Evolutionary conservation across 2,797 vertebrate genomes (phyloP), one percentile per base, ranked within the genome.

Genomic region (Crenuchus spilurus): DNA sequence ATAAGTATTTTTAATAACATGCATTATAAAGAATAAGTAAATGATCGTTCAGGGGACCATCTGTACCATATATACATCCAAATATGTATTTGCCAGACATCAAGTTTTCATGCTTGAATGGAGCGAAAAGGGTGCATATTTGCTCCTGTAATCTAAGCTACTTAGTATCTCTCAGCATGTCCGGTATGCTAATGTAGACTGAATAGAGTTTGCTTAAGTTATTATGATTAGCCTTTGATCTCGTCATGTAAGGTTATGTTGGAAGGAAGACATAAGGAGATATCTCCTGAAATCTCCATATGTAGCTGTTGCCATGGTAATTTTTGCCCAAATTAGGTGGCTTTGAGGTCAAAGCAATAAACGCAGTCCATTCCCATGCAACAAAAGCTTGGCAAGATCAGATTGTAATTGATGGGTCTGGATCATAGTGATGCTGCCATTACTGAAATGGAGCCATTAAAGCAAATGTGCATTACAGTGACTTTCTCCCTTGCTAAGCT

Each of bases 331-430:
- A 44, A 73, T 48, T 30, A 31, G 37, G 44, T 31, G 37, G 26
- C 57, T 54, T 51, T 14, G 46, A 52, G 55, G 44, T 75, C 72
- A 74, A 67, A 55, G 42, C 42, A 41, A 41, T 51, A 68, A 60
- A 26, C 30, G 54, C 39, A n/a, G 31, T 61, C 68, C 46, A 54
- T 28, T 62, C 24, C 60, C 3, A 1, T 62, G 31, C 46, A 69
- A 75, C 18, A 28, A 52, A 75, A 68, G 44, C 46, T 37, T 42
- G 18, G 65, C 35, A 22, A 60, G 65, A 62, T 75, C 37, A 62
- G 26, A 44, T 26, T 75, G 46, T 69, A 75, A 75, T 75, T 75
- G 54, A 58, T 18, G 30, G 62, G 42, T 20, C 48, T 48, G 49
- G 55, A 75, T 61, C 57, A 35, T 3, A 75, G 55, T 68, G 54